Evolutionary conservation across 2,888 invertebrate genomes (phyloP).

Genomic region (Melolontha melolontha): DNA sequence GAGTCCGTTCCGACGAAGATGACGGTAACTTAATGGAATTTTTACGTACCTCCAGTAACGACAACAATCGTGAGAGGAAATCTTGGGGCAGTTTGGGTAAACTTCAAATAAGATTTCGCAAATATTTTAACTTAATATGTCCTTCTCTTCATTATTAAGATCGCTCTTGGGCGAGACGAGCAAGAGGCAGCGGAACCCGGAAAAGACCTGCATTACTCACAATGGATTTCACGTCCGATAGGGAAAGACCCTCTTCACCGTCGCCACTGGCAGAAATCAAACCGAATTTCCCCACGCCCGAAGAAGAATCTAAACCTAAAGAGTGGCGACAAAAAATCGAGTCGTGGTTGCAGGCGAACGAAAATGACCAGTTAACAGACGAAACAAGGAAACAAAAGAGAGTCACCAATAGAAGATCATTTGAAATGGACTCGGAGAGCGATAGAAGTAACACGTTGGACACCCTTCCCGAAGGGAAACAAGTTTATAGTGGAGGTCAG

Average conservation of each 20-base stretch:
- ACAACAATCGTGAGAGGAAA: constrained; percentile 80
- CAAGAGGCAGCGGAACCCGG: constrained; percentile 76
- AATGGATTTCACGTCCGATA: constrained; percentile 78
- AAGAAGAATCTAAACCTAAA: constrained; percentile 71
- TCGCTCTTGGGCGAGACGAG: constrained; percentile 89
- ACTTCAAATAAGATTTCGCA: not conserved
- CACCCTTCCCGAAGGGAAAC: constrained; percentile 79
- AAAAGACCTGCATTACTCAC: constrained; percentile 83
- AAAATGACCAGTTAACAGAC: constrained; percentile 81
- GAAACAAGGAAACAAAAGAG: constrained; percentile 75
- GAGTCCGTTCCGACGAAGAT: constrained; percentile 85
- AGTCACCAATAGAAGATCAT: constrained; percentile 80
- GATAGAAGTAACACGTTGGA: constrained; percentile 79
- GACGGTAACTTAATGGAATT: constrained; percentile 90
- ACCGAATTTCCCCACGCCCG: constrained; percentile 69
- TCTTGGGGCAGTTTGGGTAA: constrained; percentile 87
- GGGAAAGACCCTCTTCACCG: constrained; percentile 80
- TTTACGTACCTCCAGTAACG: constrained; percentile 81
- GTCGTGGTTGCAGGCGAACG: constrained; percentile 90
- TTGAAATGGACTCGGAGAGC: constrained; percentile 90
- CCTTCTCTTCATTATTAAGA: constrained; percentile 68
- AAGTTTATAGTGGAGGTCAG: constrained; percentile 65
- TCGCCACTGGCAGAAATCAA: constrained; percentile 72
- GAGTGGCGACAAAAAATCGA: constrained; percentile 93
- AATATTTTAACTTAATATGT: constrained; percentile 4